Base-by-base conservation (phyloP, 1,140 invertebrate genomes). In the Brachionus angularis region DNA sequence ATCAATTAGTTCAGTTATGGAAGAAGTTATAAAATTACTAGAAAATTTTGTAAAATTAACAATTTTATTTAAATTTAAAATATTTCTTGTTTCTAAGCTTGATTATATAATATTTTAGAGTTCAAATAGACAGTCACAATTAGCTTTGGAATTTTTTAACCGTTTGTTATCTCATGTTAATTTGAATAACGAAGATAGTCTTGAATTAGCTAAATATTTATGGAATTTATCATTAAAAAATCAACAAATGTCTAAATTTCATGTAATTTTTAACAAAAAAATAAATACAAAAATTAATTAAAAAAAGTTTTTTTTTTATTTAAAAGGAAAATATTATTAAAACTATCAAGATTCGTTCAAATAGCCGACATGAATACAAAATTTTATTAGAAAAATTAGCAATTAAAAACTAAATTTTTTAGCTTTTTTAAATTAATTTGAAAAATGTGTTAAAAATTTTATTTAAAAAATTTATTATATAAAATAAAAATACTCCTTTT, bases 151-250 rank as follows among this genome's bases (percentile, higher is more conserved):
- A 70, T 76, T 93, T 31, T 88, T 91, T 74, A 83, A 86, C 76
- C 84, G 86, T 18, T 85, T 92, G n/a, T 79, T 88, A 3, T 81
- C 85, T 7, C 84, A 88, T 78, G 87, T 85, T 0, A 87, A 91
- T 79, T 76, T 91, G n/a, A 81, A 80, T 21, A 52, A 78, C 31
- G 80, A 85, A 42, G 78, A 83, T 4, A 82, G 89, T 74, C 82
- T 84, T 1, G 84, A 82, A 33, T 80, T 93, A 36, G 87, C 88
- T 25, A 75, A 86, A 0, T 91, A 91, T 79, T 82, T 93, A 8
- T 92, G 89, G 89, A 84, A 86, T 73, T 81, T 92, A 55, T 85
- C 87, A n/a, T 82, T 85, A 61, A 88, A 86, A 77, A 79, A 86
- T 58, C 34, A 39, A 39, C 53, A 58, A 27, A 58, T 21, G n/a